Evolutionary conservation across 2,113 vertebrate species (phyloP), one percentile per base, ranked within the genome.

Genomic region (Nothoprocta perdicaria): DNA sequence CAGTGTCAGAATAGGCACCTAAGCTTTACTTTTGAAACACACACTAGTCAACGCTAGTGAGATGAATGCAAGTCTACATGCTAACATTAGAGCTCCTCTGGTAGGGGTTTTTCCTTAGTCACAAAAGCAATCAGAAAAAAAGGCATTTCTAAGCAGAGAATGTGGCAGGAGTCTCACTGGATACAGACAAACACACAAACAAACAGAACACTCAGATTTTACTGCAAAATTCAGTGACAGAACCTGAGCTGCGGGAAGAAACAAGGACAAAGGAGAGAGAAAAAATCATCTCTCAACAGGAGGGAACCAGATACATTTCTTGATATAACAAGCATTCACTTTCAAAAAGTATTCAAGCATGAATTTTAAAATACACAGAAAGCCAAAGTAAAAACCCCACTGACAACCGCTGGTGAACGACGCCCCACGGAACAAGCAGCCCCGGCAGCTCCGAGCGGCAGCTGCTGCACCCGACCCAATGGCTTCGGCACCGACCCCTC

Each of bases 51-150:
- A 76, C 27, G 24, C 80, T 88, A 85, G 48, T 55, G 72, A 86
- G 63, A 86, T 60, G 55, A 92, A 66, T 67, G 72, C 45, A 92
- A 91, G 88, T 46, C 79, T 80, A 31, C 72, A 73, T 86, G 63
- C 41, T 93, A 21, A 13, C 35, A 57, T 79, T 69, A 83, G 57
- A 90, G 18, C 31, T 69, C 65, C 45, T 91, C 68, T 62, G n/a
- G 24, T 82, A 75, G 77, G 21, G 62, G 40, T 48, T 92, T 92
- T 82, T 3, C 6, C 60, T 88, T 74, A 62, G 60, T 61, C 92
- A 90, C 69, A 80, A 69, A 85, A 63, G 29, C 65, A 43, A 57
- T 31, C 60, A 80, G 80, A 82, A 84, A 53, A 73, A 78, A 19
- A 38, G 26, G 65, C 18, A 60, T 83, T 83, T 86, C 18, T 23